These are phyloP conservation scores for Urocyon cinereoargenteus DNA, from an alignment of 2,797 vertebrate genomes.

Conservation along the genomic window DNA sequence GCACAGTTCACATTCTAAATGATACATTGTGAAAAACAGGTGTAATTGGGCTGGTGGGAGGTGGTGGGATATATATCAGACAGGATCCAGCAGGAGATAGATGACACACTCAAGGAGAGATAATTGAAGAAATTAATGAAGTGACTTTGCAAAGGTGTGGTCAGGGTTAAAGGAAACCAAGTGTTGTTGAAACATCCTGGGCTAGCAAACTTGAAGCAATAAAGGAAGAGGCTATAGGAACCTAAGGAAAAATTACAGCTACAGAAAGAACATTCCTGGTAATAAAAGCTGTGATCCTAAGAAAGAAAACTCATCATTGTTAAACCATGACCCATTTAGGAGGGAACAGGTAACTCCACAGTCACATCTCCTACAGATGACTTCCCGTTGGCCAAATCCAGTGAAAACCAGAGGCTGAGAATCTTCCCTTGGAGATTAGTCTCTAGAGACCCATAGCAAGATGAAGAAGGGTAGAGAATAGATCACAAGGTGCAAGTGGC, in stretches of 20 bases:
- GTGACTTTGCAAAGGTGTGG: not conserved
- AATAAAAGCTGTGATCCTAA: not conserved
- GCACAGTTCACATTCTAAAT: not conserved
- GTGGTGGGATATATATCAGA: not conserved
- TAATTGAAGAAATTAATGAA: not conserved
- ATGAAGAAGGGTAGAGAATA: not conserved
- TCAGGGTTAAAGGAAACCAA: not conserved
- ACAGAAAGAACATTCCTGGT: not conserved
- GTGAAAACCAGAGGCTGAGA: not conserved
- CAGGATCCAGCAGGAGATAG: not conserved
- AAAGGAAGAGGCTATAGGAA: not conserved
- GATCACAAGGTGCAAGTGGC: not conserved
- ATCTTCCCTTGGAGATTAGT: too few species aligned
- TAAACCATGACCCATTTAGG: not conserved
- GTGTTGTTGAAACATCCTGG: not conserved
- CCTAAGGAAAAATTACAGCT: not conserved
- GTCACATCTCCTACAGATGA: not conserved
- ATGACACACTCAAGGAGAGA: not conserved
- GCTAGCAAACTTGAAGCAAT: not conserved
- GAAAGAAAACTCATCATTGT: not conserved
- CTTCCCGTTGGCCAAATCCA: not conserved
- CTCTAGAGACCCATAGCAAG: not conserved
- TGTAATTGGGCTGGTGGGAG: not conserved
- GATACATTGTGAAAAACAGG: not conserved
- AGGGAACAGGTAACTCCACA: too few species aligned